phyloP scores from a whole-genome alignment of 2,888 invertebrate genomes.

The Megamerina dolium region DNA sequence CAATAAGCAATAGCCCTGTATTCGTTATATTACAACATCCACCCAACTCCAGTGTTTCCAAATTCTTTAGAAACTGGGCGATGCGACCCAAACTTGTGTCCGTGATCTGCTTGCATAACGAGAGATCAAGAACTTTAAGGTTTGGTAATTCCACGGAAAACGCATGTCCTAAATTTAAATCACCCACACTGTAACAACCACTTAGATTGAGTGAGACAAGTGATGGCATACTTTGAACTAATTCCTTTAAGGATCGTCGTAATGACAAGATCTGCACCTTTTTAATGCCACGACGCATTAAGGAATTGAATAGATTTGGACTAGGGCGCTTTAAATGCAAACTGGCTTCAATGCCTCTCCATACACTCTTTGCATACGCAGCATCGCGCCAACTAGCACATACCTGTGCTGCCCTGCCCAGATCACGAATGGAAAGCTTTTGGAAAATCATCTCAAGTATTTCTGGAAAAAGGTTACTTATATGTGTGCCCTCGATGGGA shows the following conservation, averaged over 20 bases:
- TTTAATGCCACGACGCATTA: constrained; percentile 81
- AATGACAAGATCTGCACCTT: constrained; percentile 84
- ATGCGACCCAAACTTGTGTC: constrained; percentile 81
- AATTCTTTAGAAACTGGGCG: constrained; percentile 75
- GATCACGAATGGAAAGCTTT: constrained; percentile 79
- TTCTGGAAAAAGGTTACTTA: constrained; percentile 86
- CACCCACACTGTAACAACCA: constrained; percentile 90
- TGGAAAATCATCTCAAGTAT: constrained; percentile 87
- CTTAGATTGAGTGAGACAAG: constrained; percentile 82
- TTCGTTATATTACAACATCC: constrained; percentile 90
- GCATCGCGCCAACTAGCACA: constrained; percentile 87
- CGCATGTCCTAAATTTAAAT: constrained; percentile 75
- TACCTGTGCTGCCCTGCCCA: constrained; percentile 86
- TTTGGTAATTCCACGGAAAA: constrained; percentile 71
- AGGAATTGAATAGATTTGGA: constrained; percentile 76
- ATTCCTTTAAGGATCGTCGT: constrained; percentile 74
- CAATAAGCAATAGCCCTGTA: constrained; percentile 76
- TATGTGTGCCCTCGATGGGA: constrained; percentile 62
- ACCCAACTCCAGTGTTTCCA: constrained; percentile 82
- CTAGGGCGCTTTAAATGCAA: constrained; percentile 79
- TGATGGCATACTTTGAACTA: constrained; percentile 78
- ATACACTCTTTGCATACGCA: constrained; percentile 85
- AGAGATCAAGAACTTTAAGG: constrained; percentile 76
- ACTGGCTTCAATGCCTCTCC: constrained; percentile 90
- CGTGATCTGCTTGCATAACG: constrained; percentile 92